Evolutionary conservation across 2,113 vertebrate species (phyloP), one percentile per base, ranked within the genome.

Genomic region (Gobio gobio): DNA sequence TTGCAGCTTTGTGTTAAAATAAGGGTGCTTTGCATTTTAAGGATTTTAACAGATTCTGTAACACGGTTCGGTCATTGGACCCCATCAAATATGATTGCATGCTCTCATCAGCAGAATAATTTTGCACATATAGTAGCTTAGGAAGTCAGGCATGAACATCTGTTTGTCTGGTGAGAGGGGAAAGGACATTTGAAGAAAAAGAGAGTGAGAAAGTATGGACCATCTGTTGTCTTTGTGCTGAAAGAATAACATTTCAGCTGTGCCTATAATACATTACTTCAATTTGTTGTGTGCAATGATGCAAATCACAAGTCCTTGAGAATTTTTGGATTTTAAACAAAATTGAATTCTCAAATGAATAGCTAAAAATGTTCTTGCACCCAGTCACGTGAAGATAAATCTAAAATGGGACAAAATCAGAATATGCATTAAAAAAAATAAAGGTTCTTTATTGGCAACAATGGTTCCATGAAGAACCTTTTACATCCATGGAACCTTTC

Each of bases 191-290:
- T 80, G 40, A 72, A 16, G 26, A 82, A 59, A 59, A 24, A 47
- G 51, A 56, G 20, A 78, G 76, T 78, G 43, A 3, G 59, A 54
- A 82, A 36, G 45, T 70, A 18, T 33, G 64, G 64, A 18, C 79
- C 87, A 85, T 88, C 87, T 85, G 79, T 72, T 85, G 72, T 78
- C 49, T 40, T 33, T 85, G 13, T 59, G 24, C 10, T 1, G 61
- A 77, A 2, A 33, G 72, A 64, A 80, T 83, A 24, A 33, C 36
- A 64, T 33, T 61, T 82, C 61, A 85, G 61, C 43, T 83, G 54
- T 74, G 78, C 59, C 43, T 22, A 29, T 29, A 64, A 36, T 84
- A 78, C 56, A 72, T n/a, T 4, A n/a, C 72, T 47, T 56, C n/a
- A 10, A 7, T 54, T 43, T 56, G 16, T 74, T 84, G 40, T 47